Evolutionary conservation across 2,888 invertebrate genomes (phyloP).

Genomic region (Malacosoma neustria): DNA sequence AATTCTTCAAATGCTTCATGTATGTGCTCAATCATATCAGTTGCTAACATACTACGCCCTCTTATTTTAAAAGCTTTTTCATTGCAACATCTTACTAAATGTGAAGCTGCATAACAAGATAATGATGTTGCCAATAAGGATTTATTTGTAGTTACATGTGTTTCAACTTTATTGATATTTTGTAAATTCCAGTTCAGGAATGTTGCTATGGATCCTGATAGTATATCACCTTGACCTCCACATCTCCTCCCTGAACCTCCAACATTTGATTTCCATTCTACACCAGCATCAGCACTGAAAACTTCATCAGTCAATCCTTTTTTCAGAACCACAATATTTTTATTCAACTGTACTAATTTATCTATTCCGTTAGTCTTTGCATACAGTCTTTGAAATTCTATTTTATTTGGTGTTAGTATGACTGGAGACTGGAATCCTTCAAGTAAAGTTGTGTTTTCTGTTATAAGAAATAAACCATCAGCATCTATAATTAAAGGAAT

Average conservation of each 20-base stretch:
- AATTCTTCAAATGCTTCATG: slow-evolving; percentile 80
- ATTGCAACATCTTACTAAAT: slow-evolving; percentile 87
- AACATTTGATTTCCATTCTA: slow-evolving; percentile 70
- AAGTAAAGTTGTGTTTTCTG: slow-evolving; percentile 79
- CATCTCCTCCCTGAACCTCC: slow-evolving; percentile 93
- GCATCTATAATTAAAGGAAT: slow-evolving; percentile 90
- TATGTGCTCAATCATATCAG: slow-evolving; percentile 91
- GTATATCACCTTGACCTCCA: slow-evolving; percentile 97
- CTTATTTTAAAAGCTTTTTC: slow-evolving; percentile 83
- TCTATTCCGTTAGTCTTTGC: slow-evolving; percentile 70
- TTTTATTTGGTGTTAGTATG: slow-evolving; percentile 92
- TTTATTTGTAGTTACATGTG: slow-evolving; percentile 29
- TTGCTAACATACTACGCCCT: slow-evolving; percentile 89
- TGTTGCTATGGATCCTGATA: slow-evolving; percentile 89
- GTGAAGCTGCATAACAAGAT: slow-evolving; percentile 88
- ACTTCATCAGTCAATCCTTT: slow-evolving; percentile 86
- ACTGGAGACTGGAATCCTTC: slow-evolving; percentile 78
- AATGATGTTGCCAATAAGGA: slow-evolving; percentile 75
- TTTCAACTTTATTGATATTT: slow-evolving; percentile 29
- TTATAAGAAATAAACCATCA: slow-evolving; percentile 88
- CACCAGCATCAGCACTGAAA: slow-evolving; percentile 62
- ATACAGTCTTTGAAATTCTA: slow-evolving; percentile 89
- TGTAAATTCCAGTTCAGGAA: slow-evolving; percentile 87
- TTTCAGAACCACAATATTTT: slow-evolving; percentile 79
- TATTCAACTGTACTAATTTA: slow-evolving; percentile 64